Evolutionary conservation across 2,888 invertebrate genomes (phyloP).

Genomic region (Cetonia aurata): DNA sequence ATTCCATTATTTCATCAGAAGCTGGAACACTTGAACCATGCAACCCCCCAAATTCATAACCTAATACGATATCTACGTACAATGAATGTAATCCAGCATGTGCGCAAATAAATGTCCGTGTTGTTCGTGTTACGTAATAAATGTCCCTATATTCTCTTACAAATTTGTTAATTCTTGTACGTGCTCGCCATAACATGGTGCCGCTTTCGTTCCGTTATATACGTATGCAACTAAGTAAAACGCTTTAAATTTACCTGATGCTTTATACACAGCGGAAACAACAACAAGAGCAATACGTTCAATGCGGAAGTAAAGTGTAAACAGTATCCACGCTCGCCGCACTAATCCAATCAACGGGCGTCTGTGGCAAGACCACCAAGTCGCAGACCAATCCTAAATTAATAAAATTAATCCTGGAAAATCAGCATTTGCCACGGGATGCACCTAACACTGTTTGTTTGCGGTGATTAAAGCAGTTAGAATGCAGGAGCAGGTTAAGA

Average conservation of each 20-base stretch:
- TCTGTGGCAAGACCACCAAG: constrained; percentile 19
- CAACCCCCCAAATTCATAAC: too few species aligned
- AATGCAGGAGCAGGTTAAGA: constrained; percentile 13
- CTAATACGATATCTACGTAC: too few species aligned
- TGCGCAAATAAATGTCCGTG: neutral
- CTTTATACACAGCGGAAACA: constrained; percentile 4
- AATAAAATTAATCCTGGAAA: constrained; percentile 37
- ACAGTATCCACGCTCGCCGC: constrained; percentile 17
- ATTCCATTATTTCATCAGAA: too few species aligned
- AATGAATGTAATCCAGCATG: neutral
- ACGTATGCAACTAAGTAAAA: neutral
- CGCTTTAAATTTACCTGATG: constrained; percentile 37
- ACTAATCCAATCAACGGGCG: constrained; percentile 35
- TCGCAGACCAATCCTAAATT: constrained; percentile 35
- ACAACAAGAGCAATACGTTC: neutral
- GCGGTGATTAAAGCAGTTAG: constrained; percentile 26
- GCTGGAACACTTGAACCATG: too few species aligned
- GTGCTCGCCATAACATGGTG: neutral
- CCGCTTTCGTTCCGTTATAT: neutral
- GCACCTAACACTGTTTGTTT: constrained; percentile 31
- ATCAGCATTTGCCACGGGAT: constrained; percentile 29
- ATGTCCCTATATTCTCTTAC: constrained; percentile 26
- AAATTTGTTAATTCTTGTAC: constrained; percentile 27
- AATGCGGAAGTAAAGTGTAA: constrained; percentile 29
- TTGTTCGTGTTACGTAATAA: neutral